Percentiles rank a stretch among this genome's conserved stretches.
Conservation (phyloP, 1,140 invertebrate genomes). For the Coptotermes formosanus region DNA sequence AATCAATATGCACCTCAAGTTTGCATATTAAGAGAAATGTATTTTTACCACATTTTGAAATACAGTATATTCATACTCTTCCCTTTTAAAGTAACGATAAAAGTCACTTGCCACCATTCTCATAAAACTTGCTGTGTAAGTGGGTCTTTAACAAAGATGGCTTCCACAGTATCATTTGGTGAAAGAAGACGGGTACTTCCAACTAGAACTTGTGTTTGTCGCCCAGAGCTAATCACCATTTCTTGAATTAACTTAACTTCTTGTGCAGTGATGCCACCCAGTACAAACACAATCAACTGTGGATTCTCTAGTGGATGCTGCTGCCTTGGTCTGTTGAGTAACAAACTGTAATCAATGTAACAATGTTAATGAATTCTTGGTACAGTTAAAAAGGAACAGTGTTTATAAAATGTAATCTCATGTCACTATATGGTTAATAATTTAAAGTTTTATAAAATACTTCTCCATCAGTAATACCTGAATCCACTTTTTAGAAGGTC, state of each 20-base stretch:
- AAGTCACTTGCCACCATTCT: constrained; percentile 40
- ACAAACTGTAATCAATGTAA: constrained; percentile 42
- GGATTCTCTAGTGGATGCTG: constrained; percentile 57
- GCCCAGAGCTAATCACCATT: constrained; percentile 15
- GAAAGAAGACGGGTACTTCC: constrained; percentile 30
- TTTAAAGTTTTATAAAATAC: too few species aligned
- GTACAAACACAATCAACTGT: constrained; percentile 56
- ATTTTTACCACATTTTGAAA: constrained; percentile 38
- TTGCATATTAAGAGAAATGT: too few species aligned
- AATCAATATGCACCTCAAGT: too few species aligned
- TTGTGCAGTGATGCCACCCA: constrained; percentile 60
- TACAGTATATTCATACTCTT: constrained; percentile 31
- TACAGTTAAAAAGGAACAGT: too few species aligned
- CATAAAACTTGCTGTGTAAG: background rate
- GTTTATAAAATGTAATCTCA: too few species aligned
- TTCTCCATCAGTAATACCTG: constrained; percentile 41
- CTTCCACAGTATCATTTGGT: constrained; percentile 24
- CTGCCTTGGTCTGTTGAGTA: constrained; percentile 45
- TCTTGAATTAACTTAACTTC: constrained; percentile 48
- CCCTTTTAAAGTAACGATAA: constrained; percentile 46
- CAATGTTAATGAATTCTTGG: too few species aligned
- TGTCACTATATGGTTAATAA: too few species aligned
- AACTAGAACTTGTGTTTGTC: constrained; percentile 24
- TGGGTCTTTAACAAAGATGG: constrained; percentile 1
- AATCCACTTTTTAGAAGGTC: constrained; percentile 50